Percentiles rank a stretch among this genome's conserved stretches.
phyloP scores from a whole-genome alignment of 2,113 vertebrate genomes.

The Nycticorax nycticorax region DNA sequence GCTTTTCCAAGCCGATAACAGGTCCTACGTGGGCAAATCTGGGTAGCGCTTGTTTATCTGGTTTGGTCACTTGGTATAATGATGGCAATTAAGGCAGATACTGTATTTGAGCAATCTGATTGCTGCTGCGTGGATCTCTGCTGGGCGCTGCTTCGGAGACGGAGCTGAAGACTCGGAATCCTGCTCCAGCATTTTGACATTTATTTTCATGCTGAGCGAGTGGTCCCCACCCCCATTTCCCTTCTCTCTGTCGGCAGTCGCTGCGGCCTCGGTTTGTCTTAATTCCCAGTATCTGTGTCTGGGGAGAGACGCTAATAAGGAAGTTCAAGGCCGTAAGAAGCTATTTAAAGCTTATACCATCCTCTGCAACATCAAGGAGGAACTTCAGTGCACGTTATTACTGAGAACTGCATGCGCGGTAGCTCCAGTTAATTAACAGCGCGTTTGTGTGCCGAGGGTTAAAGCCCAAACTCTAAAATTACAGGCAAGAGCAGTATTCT shows the following conservation, averaged over 20 bases:
- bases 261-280: constrained; percentile 31
- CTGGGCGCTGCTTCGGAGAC: background rate
- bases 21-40: fast-evolving
- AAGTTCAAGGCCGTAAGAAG: constrained; percentile 16
- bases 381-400: constrained; percentile 1
- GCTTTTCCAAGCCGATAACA: fast-evolving
- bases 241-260: background rate
- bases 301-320: constrained; percentile 21
- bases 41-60: background rate
- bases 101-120: background rate
- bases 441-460: background rate
- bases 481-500: background rate
- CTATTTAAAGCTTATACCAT: constrained; percentile 51
- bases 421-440: constrained; percentile 32
- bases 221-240: constrained; percentile 8
- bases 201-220: background rate
- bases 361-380: background rate
- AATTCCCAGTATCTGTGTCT: constrained; percentile 36
- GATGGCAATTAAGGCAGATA: background rate
- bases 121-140: background rate
- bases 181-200: background rate
- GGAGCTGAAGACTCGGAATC: background rate
- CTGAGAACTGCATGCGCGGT: background rate
- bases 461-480: background rate
- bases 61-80: background rate